Conservation (phyloP, 1,140 invertebrate species). For the Atta colombica region DNA sequence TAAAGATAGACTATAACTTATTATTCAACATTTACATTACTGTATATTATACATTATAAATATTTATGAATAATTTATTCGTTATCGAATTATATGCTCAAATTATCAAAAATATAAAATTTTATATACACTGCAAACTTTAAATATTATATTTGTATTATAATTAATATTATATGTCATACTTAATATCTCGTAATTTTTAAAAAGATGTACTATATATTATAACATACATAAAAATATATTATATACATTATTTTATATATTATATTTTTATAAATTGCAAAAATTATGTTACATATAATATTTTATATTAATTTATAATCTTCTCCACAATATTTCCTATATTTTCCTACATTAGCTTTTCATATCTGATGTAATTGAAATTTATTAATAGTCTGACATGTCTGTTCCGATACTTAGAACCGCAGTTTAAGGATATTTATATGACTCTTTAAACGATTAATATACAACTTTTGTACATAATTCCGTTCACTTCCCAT, state of each 20-base stretch:
- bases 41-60: not conserved
- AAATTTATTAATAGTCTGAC: not conserved
- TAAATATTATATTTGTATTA: not conserved
- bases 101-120: not conserved
- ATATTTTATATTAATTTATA: not conserved
- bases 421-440: not conserved
- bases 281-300: not conserved
- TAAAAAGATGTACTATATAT: not conserved
- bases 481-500: slow-evolving; percentile 34
- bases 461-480: slow-evolving; percentile 24
- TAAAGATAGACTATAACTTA: not conserved
- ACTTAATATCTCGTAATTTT: not conserved
- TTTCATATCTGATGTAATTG: not conserved
- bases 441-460: not conserved
- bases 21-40: not conserved
- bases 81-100: not conserved
- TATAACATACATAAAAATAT: not conserved
- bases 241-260: not conserved
- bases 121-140: not conserved
- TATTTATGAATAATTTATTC: not conserved
- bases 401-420: not conserved
- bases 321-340: not conserved
- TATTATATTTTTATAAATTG: not conserved
- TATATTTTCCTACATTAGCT: not conserved
- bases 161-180: not conserved